Conservation (phyloP, 2,113 vertebrate genomes). For the Carollia perspicillata region DNA sequence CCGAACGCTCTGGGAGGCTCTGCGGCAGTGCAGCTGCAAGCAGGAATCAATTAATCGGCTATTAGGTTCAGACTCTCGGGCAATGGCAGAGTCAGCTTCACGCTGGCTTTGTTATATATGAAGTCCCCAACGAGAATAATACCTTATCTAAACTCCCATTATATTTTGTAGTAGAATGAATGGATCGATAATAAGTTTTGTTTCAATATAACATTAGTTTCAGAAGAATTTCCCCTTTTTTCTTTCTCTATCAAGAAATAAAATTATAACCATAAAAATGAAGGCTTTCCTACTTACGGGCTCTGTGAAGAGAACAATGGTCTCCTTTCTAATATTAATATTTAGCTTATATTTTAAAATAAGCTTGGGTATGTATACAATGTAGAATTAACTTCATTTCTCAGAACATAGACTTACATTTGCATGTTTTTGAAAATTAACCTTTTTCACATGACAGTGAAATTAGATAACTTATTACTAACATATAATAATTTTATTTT, state of each 20-base stretch:
- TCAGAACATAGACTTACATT: conserved; percentile 1
- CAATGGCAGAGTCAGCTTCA: background rate
- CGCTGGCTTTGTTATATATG: conserved; percentile 27
- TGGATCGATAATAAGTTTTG: conserved; percentile 60
- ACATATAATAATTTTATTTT: conserved; percentile 16
- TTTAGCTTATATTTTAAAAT: conserved; percentile 51
- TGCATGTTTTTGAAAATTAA: conserved; percentile 17
- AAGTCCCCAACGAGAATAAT: conserved; percentile 52
- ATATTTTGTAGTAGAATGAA: conserved; percentile 54
- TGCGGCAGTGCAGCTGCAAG: background rate
- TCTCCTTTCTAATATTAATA: conserved; percentile 28
- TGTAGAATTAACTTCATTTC: background rate
- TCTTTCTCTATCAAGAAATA: conserved; percentile 53
- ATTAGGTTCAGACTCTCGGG: conserved; percentile 44
- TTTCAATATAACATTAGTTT: conserved; percentile 56
- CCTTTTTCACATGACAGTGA: background rate
- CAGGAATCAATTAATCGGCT: conserved; percentile 48
- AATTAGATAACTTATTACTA: background rate
- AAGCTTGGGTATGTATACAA: conserved; percentile 27
- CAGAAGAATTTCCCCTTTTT: conserved; percentile 50
- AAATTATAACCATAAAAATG: conserved; percentile 50
- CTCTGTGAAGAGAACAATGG: conserved; percentile 13
- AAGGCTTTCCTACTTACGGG: conserved; percentile 2
- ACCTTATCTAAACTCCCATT: conserved; percentile 60
- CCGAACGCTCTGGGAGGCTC: background rate